phyloP scores from a whole-genome alignment of 2,113 vertebrate species.

The Solenodon paradoxus region DNA sequence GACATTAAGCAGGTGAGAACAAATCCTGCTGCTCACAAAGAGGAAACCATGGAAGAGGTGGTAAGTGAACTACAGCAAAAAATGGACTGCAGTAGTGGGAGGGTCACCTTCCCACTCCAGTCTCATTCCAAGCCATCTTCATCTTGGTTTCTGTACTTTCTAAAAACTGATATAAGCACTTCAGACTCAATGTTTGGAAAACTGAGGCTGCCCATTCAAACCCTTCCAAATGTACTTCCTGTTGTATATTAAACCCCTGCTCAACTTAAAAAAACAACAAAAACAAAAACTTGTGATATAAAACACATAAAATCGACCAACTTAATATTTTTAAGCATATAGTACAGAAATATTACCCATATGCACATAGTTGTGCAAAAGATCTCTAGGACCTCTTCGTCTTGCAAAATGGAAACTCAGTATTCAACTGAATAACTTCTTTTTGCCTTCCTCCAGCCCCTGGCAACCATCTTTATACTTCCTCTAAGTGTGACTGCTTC shows the following conservation, averaged over 20 bases:
- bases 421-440: not conserved
- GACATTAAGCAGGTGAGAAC: not conserved
- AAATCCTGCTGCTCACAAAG: not conserved
- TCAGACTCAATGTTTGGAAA: too few species aligned
- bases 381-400: not conserved
- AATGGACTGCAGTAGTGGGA: not conserved
- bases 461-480: not conserved
- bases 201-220: too few species aligned
- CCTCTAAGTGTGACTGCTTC: not conserved
- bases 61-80: not conserved
- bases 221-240: too few species aligned
- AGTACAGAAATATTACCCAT: not conserved
- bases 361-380: not conserved
- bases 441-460: not conserved
- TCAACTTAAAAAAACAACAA: too few species aligned
- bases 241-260: too few species aligned
- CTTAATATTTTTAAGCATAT: not conserved
- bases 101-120: not conserved
- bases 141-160: conserved; percentile 17
- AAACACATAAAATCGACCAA: not conserved
- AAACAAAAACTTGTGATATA: not conserved
- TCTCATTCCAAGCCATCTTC: conserved; percentile 49
- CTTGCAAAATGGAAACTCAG: not conserved
- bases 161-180: too few species aligned
- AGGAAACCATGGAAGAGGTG: not conserved